A percentile compares a stretch with the other conserved stretches of the same genome.
These are phyloP conservation scores for Climacteris rufus DNA, from an alignment of 2,113 vertebrate species.

Conservation along the genomic window DNA sequence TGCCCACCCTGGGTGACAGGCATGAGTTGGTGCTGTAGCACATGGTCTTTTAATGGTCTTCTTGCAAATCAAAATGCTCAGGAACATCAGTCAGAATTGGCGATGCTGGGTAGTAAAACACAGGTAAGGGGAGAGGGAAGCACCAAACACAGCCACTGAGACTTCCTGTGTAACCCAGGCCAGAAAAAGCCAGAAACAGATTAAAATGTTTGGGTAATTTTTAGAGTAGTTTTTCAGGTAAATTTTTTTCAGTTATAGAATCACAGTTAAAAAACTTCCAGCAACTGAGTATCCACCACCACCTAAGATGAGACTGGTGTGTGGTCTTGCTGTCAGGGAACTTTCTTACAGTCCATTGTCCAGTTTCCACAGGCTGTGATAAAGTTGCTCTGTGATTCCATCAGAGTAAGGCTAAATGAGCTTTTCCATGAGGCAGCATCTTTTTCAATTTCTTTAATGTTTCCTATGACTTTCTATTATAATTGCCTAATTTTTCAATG, in stretches of 20 bases:
- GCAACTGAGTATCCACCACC: accelerated
- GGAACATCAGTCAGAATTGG: not conserved
- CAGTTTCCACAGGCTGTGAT: conserved; percentile 3
- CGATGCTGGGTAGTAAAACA: not conserved
- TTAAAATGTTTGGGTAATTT: too few species aligned
- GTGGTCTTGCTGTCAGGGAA: not conserved
- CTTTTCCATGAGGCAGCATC: conserved; percentile 1
- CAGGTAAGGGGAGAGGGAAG: not conserved
- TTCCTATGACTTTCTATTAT: conserved; percentile 5
- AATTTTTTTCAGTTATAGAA: not conserved
- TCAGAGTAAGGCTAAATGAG: conserved; percentile 5
- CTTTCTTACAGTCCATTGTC: not conserved
- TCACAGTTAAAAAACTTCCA: not conserved
- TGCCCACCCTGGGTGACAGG: not conserved
- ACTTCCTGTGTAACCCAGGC: not conserved
- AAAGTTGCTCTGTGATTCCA: not conserved
- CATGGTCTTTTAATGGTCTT: not conserved
- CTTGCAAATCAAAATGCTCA: not conserved
- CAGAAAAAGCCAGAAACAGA: not conserved
- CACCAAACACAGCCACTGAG: not conserved
- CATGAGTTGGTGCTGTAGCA: not conserved
- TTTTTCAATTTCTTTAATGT: conserved; percentile 51
- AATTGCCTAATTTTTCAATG: conserved; percentile 34
- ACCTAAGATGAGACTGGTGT: not conserved
- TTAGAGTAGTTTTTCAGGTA: not conserved